phyloP scores from a whole-genome alignment of 2,888 invertebrate genomes.

The Monochamus alternatus region DNA sequence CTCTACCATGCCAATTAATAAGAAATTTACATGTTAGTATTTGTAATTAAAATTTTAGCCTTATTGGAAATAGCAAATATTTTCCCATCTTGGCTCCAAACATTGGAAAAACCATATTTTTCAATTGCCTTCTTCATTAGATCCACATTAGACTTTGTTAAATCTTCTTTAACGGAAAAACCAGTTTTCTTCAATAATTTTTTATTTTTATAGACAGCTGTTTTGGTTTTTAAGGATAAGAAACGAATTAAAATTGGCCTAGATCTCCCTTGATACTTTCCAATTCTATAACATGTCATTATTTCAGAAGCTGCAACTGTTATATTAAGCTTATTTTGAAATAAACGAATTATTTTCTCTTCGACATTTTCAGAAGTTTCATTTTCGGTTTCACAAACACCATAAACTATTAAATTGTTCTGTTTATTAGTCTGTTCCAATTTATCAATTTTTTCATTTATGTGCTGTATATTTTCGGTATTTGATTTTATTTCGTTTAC shows the following conservation, averaged over 20 bases:
- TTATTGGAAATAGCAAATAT: too few species aligned
- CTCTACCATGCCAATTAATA: too few species aligned
- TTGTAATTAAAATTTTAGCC: too few species aligned
- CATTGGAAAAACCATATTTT: background rate
- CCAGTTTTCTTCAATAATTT: too few species aligned
- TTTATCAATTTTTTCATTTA: background rate
- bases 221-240: too few species aligned
- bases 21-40: too few species aligned
- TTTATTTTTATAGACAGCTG: too few species aligned
- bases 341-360: background rate
- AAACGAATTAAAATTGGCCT: too few species aligned
- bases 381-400: background rate
- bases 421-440: background rate
- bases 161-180: background rate
- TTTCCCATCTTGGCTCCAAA: background rate
- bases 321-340: conserved; percentile 1
- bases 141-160: background rate
- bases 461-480: background rate
- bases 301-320: too few species aligned
- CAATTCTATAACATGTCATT: too few species aligned
- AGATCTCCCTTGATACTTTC: too few species aligned
- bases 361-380: background rate
- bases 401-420: background rate
- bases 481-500: background rate
- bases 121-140: background rate